phyloP scores from a whole-genome alignment of 1,140 invertebrate genomes.

The Aphidius ervi region DNA sequence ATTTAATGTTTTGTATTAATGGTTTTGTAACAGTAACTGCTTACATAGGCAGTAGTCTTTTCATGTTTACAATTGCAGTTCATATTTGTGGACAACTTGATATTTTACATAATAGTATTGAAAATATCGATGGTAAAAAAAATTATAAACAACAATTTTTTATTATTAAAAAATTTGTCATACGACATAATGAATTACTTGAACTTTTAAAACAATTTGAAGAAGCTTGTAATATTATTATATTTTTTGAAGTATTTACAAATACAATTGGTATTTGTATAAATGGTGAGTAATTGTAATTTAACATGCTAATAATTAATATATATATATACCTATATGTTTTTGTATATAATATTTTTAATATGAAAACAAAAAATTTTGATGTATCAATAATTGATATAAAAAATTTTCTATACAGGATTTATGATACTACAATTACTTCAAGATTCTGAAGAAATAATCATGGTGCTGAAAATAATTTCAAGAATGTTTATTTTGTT shows the following conservation, averaged over 20 bases:
- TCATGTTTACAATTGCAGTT: constrained; percentile 20
- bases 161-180: constrained; percentile 1
- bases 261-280: constrained; percentile 22
- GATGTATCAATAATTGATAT: too few species aligned
- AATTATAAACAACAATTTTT: background rate
- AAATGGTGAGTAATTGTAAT: constrained; percentile 4
- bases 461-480: too few species aligned
- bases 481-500: too few species aligned
- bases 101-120: constrained; percentile 15
- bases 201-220: constrained; percentile 19
- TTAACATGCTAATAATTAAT: too few species aligned
- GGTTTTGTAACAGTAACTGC: constrained; percentile 10
- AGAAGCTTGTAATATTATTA: constrained; percentile 15
- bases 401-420: too few species aligned
- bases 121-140: constrained; percentile 10
- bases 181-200: constrained; percentile 18
- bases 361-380: too few species aligned
- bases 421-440: too few species aligned
- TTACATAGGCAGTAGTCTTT: constrained; percentile 21
- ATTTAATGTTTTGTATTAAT: constrained; percentile 14
- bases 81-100: constrained; percentile 25
- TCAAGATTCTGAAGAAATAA: too few species aligned
- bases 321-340: too few species aligned
- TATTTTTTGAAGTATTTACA: constrained; percentile 15
- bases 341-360: too few species aligned